These are phyloP conservation scores for Caiman crocodilus DNA, from an alignment of 2,797 vertebrate species.

Conservation along the genomic window DNA sequence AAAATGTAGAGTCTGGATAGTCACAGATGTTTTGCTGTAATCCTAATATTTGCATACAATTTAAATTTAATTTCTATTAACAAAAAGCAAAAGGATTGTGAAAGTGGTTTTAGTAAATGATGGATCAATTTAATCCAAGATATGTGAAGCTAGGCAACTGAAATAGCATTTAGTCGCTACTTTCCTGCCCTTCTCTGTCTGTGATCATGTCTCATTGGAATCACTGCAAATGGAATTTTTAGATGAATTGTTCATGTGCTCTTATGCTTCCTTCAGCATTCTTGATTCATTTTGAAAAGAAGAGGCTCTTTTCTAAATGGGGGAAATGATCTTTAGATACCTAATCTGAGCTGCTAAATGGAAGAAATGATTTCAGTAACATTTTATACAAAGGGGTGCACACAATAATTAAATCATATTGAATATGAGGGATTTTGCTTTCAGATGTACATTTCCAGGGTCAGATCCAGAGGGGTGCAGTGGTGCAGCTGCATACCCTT, in stretches of 20 bases:
- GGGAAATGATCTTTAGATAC: not conserved
- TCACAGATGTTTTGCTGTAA: not conserved
- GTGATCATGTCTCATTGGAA: not conserved
- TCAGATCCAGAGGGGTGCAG: too few relatives aligned
- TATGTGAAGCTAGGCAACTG: constrained; percentile 18
- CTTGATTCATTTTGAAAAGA: not conserved
- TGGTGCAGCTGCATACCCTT: too few relatives aligned
- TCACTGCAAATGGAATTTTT: not conserved
- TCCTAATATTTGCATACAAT: constrained; percentile 28
- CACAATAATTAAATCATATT: not conserved
- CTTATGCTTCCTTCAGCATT: not conserved
- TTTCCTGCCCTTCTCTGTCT: not conserved
- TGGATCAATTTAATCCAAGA: constrained; percentile 38
- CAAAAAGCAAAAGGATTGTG: not conserved
- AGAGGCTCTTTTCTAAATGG: not conserved
- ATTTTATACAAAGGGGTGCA: not conserved
- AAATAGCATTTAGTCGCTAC: not conserved
- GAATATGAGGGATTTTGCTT: not conserved
- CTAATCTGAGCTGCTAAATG: not conserved
- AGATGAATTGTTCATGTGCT: not conserved
- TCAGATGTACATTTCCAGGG: not conserved
- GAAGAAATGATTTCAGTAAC: not conserved
- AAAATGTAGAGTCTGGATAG: not conserved
- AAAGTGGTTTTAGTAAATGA: constrained; percentile 39
- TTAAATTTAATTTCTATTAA: constrained; percentile 5